Percentiles rank a stretch among this genome's conserved stretches.
These are phyloP conservation scores for Colaptes auratus DNA, from an alignment of 2,113 vertebrate genomes.

Conservation along the genomic window DNA sequence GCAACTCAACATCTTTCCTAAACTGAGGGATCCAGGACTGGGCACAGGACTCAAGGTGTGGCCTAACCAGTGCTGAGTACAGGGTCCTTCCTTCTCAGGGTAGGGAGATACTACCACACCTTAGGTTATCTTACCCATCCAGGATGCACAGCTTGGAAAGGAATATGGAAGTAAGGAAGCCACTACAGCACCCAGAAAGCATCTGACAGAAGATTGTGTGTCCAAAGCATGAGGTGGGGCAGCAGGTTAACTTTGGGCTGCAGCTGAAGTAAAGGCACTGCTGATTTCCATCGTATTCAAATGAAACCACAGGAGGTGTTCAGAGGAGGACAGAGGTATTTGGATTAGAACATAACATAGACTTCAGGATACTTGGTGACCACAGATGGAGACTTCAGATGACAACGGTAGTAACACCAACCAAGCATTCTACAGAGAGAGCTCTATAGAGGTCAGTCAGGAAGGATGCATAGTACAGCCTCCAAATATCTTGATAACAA, in stretches of 20 bases:
- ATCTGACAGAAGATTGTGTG: background rate
- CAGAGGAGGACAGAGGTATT: background rate
- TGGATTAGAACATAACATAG: background rate
- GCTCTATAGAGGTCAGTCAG: background rate
- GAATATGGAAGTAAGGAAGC: background rate
- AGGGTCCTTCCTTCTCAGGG: background rate
- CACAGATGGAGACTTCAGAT: background rate
- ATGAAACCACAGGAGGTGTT: background rate
- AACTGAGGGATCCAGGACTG: no score
- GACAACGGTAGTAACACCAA: background rate
- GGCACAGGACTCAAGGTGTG: no score
- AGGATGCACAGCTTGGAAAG: background rate
- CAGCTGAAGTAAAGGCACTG: background rate
- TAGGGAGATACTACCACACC: background rate
- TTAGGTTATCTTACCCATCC: background rate
- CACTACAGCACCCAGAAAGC: background rate
- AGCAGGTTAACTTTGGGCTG: background rate
- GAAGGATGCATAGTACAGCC: background rate
- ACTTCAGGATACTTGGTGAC: background rate
- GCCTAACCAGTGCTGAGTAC: no score
- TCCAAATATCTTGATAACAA: background rate
- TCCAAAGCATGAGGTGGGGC: fast-evolving
- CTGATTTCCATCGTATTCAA: background rate
- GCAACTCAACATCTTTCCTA: no score
- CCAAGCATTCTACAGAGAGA: background rate